Percentiles rank a stretch among this genome's conserved stretches.
Evolutionary conservation across 2,113 vertebrate species (phyloP).

Genomic region (Pardalotus punctatus): DNA sequence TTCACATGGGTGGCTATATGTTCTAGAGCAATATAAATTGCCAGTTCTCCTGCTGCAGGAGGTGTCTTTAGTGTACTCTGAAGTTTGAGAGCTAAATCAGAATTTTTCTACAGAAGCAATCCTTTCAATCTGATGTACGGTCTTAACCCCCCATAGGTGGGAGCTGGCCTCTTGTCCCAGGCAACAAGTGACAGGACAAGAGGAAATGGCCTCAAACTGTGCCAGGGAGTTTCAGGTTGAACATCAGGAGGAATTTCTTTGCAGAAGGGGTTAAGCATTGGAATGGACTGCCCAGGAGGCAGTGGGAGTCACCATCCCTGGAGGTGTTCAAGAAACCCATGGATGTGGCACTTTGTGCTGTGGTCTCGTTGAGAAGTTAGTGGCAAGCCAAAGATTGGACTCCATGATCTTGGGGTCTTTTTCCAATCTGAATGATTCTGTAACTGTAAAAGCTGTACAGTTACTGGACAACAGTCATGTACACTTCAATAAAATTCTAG

Average conservation of each 20-base stretch:
- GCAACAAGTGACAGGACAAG: too few species aligned
- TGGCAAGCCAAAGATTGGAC: not conserved
- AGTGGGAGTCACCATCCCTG: not conserved
- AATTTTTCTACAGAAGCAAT: not conserved
- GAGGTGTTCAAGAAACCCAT: not conserved
- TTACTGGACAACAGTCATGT: not conserved
- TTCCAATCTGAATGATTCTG: not conserved
- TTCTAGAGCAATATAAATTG: not conserved
- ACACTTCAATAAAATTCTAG: not conserved
- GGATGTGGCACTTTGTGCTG: not conserved
- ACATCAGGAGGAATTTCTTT: not conserved
- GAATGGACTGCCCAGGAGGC: not conserved
- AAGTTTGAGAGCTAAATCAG: not conserved
- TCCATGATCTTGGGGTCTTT: rapidly evolving
- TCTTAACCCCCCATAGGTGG: rapidly evolving
- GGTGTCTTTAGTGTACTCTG: not conserved
- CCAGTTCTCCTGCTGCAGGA: not conserved
- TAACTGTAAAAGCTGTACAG: not conserved
- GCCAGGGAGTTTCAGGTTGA: not conserved
- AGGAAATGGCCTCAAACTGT: not conserved
- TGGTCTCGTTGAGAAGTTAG: not conserved
- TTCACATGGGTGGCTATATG: not conserved
- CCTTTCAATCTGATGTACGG: not conserved
- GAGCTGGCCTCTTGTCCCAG: not conserved
- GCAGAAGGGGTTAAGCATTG: not conserved